A percentile compares a stretch with the other conserved stretches of the same genome.
These are phyloP conservation scores for Carollia perspicillata DNA, from an alignment of 2,113 vertebrate species.

Conservation along the genomic window DNA sequence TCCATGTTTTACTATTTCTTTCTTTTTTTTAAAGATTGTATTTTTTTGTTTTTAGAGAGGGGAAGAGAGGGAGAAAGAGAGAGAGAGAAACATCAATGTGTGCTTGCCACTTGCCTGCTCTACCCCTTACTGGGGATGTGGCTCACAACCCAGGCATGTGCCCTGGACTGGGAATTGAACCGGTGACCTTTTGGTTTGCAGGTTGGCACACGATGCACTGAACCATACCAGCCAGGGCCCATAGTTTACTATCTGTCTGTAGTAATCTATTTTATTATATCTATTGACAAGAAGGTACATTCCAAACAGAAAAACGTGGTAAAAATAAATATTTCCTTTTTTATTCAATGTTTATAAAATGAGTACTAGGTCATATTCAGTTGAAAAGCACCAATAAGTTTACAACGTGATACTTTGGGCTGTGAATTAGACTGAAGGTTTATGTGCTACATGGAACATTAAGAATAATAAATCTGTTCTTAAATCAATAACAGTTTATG, in stretches of 20 bases:
- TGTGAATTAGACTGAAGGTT: background rate
- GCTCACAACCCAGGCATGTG: too few relatives aligned
- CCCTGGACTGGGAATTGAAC: too few relatives aligned
- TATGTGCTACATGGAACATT: background rate
- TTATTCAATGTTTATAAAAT: background rate
- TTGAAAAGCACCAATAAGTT: background rate
- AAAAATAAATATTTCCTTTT: constrained; percentile 5
- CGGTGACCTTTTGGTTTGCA: too few relatives aligned
- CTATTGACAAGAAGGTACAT: background rate
- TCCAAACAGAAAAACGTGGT: background rate
- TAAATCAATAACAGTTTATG: background rate
- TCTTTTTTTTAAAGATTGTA: too few relatives aligned
- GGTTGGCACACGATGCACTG: too few relatives aligned
- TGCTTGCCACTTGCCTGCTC: too few relatives aligned
- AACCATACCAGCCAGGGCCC: background rate
- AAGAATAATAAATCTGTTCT: background rate
- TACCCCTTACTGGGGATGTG: too few relatives aligned
- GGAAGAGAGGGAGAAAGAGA: too few relatives aligned
- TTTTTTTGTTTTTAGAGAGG: too few relatives aligned
- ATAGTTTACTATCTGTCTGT: background rate
- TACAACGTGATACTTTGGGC: background rate
- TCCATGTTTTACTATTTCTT: too few relatives aligned
- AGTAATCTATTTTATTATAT: background rate
- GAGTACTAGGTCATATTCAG: background rate
- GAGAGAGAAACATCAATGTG: too few relatives aligned